A percentile compares a stretch with the other conserved stretches of the same genome.
Conservation (phyloP, 2,113 vertebrate species). For the Xenopus laevis region DNA sequence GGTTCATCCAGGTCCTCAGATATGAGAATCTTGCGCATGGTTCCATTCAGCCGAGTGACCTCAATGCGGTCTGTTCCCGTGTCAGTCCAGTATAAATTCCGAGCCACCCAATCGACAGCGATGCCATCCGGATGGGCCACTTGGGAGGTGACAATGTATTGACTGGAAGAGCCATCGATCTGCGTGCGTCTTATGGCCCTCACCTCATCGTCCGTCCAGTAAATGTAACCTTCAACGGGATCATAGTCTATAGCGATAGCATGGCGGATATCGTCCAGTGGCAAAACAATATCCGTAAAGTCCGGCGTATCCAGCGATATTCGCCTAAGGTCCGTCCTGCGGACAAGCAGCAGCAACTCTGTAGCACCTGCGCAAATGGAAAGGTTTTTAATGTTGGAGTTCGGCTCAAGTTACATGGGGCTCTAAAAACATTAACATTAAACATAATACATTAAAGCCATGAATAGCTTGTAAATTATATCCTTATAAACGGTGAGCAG, state of each 20-base stretch:
- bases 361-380: conserved; percentile 72
- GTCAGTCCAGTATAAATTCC: conserved; percentile 96
- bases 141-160: conserved; percentile 87
- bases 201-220: conserved; percentile 96
- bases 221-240: conserved; percentile 86
- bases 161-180: conserved; percentile 80
- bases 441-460: too few relatives aligned
- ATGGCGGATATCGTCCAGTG: conserved; percentile 89
- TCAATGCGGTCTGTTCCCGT: conserved; percentile 95
- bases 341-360: conserved; percentile 83
- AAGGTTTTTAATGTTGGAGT: background rate
- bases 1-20: conserved; percentile 94
- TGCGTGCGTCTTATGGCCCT: conserved; percentile 83
- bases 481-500: too few relatives aligned
- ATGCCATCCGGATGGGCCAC: conserved; percentile 93
- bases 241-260: conserved; percentile 97
- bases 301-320: conserved; percentile 94
- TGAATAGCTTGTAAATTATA: too few relatives aligned
- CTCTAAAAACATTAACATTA: too few relatives aligned
- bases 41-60: conserved; percentile 90
- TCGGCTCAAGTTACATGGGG: background rate
- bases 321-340: conserved; percentile 84
- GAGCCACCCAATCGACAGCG: conserved; percentile 91
- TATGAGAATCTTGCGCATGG: conserved; percentile 94
- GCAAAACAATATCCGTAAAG: conserved; percentile 89